phyloP scores from a whole-genome alignment of 2,113 vertebrate species.

The Crocuta crocuta region DNA sequence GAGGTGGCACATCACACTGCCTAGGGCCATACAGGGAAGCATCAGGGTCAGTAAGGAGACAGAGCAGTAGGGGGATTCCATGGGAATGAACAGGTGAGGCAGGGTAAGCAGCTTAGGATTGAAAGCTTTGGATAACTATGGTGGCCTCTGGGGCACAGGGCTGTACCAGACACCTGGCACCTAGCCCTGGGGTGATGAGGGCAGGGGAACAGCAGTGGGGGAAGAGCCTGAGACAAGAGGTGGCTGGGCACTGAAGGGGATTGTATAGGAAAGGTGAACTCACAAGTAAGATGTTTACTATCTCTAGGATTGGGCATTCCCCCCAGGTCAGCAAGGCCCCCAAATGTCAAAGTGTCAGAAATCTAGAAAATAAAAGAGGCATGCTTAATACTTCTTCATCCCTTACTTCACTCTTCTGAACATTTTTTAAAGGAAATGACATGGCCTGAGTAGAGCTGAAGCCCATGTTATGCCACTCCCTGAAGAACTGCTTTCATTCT shows the following conservation, averaged over 20 bases:
- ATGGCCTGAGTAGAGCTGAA: background rate
- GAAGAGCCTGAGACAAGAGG: background rate
- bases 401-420: background rate
- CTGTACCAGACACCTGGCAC: background rate
- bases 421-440: background rate
- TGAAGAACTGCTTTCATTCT: background rate
- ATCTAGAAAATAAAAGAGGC: background rate
- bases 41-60: background rate
- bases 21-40: rapidly evolving
- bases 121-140: background rate
- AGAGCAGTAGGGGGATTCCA: rapidly evolving
- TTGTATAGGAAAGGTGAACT: background rate
- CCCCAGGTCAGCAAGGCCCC: background rate
- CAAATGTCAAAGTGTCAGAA: background rate
- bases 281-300: background rate
- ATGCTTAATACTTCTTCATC: background rate
- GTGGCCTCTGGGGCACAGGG: background rate
- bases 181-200: background rate
- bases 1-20: background rate
- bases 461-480: background rate
- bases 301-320: background rate
- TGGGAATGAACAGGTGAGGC: background rate
- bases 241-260: background rate
- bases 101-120: too few species aligned
- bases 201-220: background rate